A percentile compares a stretch with the other conserved stretches of the same genome.
Conservation (phyloP, 2,797 vertebrate genomes). For the Hydrocynus forskahlii region DNA sequence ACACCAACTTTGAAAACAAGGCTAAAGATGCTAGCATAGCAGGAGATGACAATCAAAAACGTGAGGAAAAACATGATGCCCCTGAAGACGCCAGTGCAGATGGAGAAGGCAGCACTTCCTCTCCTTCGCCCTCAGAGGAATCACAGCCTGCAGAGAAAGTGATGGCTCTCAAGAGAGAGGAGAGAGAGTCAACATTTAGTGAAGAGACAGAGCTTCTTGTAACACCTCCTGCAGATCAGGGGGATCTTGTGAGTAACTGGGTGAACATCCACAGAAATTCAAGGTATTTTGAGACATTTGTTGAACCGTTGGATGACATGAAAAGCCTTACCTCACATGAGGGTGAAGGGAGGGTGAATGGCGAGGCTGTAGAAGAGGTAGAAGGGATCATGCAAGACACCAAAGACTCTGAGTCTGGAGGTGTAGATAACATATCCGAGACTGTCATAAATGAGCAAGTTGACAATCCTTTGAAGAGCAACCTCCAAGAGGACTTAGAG, state of each 20-base stretch:
- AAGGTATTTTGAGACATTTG: conserved; percentile 76
- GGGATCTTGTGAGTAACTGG: conserved; percentile 77
- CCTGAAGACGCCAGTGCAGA: conserved; percentile 64
- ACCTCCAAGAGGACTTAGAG: neutral
- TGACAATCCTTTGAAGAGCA: neutral
- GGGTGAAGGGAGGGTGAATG: neutral
- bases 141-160: conserved; percentile 37
- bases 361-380: conserved; percentile 35
- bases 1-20: conserved; percentile 1
- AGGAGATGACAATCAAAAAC: conserved; percentile 1
- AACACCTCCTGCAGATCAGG: conserved; percentile 59
- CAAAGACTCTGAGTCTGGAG: conserved; percentile 41
- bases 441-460: neutral
- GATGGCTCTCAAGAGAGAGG: conserved; percentile 26
- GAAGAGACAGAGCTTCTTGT: conserved; percentile 44
- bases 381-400: neutral
- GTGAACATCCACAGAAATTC: conserved; percentile 73
- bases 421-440: conserved; percentile 21
- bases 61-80: neutral
- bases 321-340: conserved; percentile 47
- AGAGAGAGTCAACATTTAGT: conserved; percentile 11
- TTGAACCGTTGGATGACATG: conserved; percentile 76
- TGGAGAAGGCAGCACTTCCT: conserved; percentile 19
- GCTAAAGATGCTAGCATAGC: conserved; percentile 3
- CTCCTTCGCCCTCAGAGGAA: conserved; percentile 51